Evolutionary conservation across 2,888 invertebrate species (phyloP).

Genomic region (Drosophila siamana): DNA sequence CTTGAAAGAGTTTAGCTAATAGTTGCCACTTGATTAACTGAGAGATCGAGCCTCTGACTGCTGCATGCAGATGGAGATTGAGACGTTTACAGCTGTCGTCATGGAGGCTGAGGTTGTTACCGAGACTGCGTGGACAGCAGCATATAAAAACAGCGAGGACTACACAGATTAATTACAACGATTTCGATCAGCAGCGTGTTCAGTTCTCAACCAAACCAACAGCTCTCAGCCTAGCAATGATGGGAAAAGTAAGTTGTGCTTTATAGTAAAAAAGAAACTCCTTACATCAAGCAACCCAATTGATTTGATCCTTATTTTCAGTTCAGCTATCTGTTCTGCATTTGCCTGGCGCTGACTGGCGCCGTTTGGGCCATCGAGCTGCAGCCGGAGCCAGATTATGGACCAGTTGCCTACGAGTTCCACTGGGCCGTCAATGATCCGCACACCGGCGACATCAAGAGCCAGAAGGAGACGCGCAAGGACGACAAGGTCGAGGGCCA

Average conservation of each 20-base stretch:
- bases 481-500: slow-evolving; percentile 86
- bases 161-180: slow-evolving; percentile 67
- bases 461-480: slow-evolving; percentile 86
- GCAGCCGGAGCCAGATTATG: slow-evolving; percentile 75
- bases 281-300: background rate
- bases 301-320: background rate
- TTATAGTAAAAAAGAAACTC: background rate
- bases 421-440: slow-evolving; percentile 86
- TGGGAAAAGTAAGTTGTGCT: slow-evolving; percentile 67
- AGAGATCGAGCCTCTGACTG: slow-evolving; percentile 18
- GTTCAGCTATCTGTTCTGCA: slow-evolving; percentile 59
- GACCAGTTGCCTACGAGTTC: slow-evolving; percentile 86
- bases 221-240: slow-evolving; percentile 16
- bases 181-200: slow-evolving; percentile 63
- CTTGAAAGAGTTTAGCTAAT: slow-evolving; percentile 31
- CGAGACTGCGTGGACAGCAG: slow-evolving; percentile 10
- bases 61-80: slow-evolving; percentile 38
- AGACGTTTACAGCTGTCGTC: slow-evolving; percentile 38
- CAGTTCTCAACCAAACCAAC: background rate
- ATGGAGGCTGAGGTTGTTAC: slow-evolving; percentile 10
- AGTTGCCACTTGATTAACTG: slow-evolving; percentile 44
- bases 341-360: slow-evolving; percentile 54
- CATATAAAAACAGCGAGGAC: slow-evolving; percentile 73
- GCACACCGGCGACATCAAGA: slow-evolving; percentile 86
- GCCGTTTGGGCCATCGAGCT: slow-evolving; percentile 72